Conservation (phyloP, 2,797 vertebrate species). For the Melanotaenia pygmaea region DNA sequence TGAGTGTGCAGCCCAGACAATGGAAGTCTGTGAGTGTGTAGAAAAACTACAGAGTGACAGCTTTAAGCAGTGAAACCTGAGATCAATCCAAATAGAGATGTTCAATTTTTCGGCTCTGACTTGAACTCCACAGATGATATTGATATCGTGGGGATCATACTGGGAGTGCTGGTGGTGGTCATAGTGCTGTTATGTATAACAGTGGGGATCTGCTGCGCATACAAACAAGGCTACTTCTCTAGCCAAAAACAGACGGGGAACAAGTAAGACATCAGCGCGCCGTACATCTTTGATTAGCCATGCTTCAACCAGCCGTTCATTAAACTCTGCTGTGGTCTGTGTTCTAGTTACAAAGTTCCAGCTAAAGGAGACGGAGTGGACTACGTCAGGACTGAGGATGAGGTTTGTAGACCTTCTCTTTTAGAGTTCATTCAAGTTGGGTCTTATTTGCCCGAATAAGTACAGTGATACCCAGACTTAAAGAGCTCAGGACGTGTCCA, state of each 20-base stretch:
- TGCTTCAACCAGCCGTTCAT: not conserved
- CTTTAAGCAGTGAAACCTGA: not conserved
- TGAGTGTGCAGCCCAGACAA: slow-evolving; percentile 88
- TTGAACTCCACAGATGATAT: slow-evolving; percentile 88
- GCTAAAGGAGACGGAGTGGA: slow-evolving; percentile 93
- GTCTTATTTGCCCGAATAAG: not conserved
- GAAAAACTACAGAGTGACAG: not conserved
- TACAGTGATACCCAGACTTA: not conserved
- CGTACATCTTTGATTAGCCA: not conserved
- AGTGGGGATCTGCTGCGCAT: slow-evolving; percentile 93
- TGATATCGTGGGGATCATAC: slow-evolving; percentile 90
- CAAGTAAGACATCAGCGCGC: slow-evolving; percentile 82
- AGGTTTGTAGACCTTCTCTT: slow-evolving; percentile 81
- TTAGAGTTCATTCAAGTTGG: not conserved
- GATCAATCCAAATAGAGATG: not conserved
- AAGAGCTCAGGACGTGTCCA: not conserved
- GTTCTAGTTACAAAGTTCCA: slow-evolving; percentile 91
- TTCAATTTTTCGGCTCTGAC: not conserved
- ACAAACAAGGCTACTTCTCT: slow-evolving; percentile 93
- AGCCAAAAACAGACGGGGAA: slow-evolving; percentile 88
- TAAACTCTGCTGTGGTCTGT: slow-evolving; percentile 32
- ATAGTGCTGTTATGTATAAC: slow-evolving; percentile 90
- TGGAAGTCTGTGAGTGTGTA: slow-evolving; percentile 97
- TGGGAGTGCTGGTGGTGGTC: slow-evolving; percentile 92
- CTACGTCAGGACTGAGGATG: slow-evolving; percentile 95